These are phyloP conservation scores for Tuta absoluta DNA, from an alignment of 2,888 invertebrate genomes.

Conservation along the genomic window DNA sequence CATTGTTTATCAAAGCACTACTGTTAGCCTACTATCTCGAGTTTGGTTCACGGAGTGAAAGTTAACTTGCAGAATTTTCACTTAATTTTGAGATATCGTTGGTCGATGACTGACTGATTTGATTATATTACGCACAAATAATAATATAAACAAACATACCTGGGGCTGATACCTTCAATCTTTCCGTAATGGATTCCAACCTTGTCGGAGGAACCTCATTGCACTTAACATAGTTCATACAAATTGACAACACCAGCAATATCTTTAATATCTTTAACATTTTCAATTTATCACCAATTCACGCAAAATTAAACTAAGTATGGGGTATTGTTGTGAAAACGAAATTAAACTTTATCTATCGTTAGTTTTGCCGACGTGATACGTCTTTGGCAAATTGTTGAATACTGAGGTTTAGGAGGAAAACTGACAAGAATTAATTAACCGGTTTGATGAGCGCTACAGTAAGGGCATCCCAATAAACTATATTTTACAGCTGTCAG, in stretches of 20 bases:
- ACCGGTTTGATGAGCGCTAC: conserved; percentile 12
- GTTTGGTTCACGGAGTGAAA: too few relatives aligned
- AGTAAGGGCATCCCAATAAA: too few relatives aligned
- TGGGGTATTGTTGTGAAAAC: not conserved
- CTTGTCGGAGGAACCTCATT: conserved; percentile 77
- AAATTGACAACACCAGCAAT: not conserved
- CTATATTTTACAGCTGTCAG: too few relatives aligned
- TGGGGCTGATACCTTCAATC: conserved; percentile 82
- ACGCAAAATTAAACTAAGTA: not conserved
- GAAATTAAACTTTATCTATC: not conserved
- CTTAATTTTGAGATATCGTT: too few relatives aligned
- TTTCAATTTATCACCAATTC: not conserved
- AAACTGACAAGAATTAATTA: too few relatives aligned
- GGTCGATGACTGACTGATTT: too few relatives aligned
- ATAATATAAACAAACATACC: conserved; percentile 50
- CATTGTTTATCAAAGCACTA: too few relatives aligned
- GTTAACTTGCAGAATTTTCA: too few relatives aligned
- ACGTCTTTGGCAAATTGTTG: conserved; percentile 11
- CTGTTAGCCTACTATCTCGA: too few relatives aligned
- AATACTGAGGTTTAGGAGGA: not conserved
- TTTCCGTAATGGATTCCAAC: conserved; percentile 80
- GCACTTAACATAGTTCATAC: not conserved
- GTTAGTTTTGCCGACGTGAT: conserved; percentile 7
- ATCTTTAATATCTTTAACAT: not conserved
- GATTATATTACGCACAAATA: too few relatives aligned